Evolutionary conservation across 1,140 invertebrate species (phyloP).

Genomic region (Penaeus vannamei): DNA sequence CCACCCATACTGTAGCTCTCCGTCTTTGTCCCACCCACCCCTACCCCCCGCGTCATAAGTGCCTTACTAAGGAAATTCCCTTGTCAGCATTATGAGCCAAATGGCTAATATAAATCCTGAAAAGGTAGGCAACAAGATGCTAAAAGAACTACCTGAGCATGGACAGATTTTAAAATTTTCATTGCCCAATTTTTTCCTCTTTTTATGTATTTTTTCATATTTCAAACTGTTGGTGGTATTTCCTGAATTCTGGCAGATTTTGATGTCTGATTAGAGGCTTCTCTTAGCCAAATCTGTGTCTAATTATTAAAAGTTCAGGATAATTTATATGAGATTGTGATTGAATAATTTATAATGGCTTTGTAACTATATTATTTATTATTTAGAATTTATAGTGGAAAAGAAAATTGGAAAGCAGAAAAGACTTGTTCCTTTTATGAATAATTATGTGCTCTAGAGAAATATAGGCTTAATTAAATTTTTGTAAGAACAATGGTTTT

Average conservation of each 20-base stretch:
- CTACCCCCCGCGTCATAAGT: conserved; percentile 32
- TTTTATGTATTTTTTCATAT: not conserved
- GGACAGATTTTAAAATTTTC: not conserved
- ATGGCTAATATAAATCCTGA: not conserved
- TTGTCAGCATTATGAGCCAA: conserved; percentile 32
- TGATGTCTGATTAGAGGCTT: not conserved
- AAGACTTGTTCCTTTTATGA: no score
- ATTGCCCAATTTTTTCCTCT: not conserved
- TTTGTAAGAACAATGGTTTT: no score
- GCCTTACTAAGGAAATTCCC: conserved; percentile 37
- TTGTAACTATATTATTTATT: no score
- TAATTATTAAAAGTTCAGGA: no score
- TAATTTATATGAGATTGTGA: no score
- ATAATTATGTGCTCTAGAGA: no score
- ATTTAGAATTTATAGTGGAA: no score
- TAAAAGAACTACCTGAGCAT: conserved; percentile 23
- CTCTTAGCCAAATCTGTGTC: not conserved
- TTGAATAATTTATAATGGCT: no score
- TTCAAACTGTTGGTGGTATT: not conserved
- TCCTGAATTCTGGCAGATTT: not conserved
- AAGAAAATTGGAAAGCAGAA: no score
- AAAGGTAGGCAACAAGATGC: conserved; percentile 42
- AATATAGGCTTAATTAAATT: no score
- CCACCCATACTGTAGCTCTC: conserved; percentile 28
- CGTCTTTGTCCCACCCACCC: conserved; percentile 40